Evolutionary conservation across 2,113 vertebrate species (phyloP), one percentile per base, ranked within the genome.

Genomic region (Arenaria interpres): DNA sequence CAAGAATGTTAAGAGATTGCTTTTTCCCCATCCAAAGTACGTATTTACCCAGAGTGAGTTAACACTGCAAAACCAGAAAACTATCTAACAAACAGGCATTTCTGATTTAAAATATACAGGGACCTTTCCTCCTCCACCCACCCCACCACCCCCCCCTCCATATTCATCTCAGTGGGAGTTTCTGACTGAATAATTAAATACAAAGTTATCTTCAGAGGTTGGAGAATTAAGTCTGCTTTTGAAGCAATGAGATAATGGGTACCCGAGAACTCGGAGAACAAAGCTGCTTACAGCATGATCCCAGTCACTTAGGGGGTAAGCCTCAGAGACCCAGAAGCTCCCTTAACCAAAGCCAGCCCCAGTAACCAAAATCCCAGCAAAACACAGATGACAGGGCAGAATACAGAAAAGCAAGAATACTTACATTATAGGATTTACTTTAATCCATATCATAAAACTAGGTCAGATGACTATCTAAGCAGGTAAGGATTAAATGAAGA

Each of bases 401-500:
- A 93, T 74, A 87, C 39, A 92, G 78, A 94, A 95, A 94, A 72
- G 73, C 39, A 91, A 64, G n/a, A 64, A 45, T 48, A 79, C 51
- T 90, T 93, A 89, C 33, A 85, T 95, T 94, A 72, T 33, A 89
- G 69, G 84, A 84, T 96, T 93, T 95, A 72, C 73, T 91, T 76
- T 73, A 96, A 94, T 91, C 85, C 84, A 53, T 77, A 82, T 82
- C 39, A 66, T 78, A 89, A 94, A 97, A 96, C 45, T 91, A 73
- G 93, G 89, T 95, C 88, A 96, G 86, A 89, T 93, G 64, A 94
- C 73, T 96, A 74, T 94, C 82, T 85, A 84, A 91, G 76, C 87
- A 95, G 95, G 82, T 94, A 85, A 85, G 76, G 81, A 94, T 94
- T 92, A 96, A 93, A 96, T 75, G 37, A 94, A 74, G 90, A 97